Base-by-base conservation (phyloP, 2,888 invertebrate genomes). In the Cryptocheilus praepositus region DNA sequence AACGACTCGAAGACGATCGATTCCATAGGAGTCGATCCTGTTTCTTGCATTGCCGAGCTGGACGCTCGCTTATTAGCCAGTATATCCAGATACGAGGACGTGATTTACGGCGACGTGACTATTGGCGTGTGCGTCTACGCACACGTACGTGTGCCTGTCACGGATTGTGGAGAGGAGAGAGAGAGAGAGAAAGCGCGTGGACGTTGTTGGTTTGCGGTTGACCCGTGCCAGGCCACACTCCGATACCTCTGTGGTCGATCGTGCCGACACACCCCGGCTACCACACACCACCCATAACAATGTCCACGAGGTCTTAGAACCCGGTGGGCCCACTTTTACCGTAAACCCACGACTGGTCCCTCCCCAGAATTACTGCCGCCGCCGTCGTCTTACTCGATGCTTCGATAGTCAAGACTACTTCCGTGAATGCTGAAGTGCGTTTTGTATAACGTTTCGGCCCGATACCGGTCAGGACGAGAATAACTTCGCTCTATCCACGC, bases 151-250 rank as follows among this genome's bases (percentile, higher is more conserved):
- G 15, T 25, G 18, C 13, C 5, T 21, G 52, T 44, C 36, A 1
- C 46, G 63, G 45, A 28, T n/a, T n/a, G n/a, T n/a, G n/a, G 22
- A 45, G 51, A 49, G 22, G 19, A 67, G 65, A 70, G 71, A 67
- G 77, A 72, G 36, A 56, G 25, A 22, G 61, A 73, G 75, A 75
- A 80, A 81, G 79, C 83, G 85, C 83, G 83, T 85, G 86, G 85
- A 86, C 85, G 81, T 83, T 81, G 85, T 86, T 82, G 86, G 87
- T 85, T 85, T 86, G 86, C 80, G 86, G 86, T 87, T 84, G 85
- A 87, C 86, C 86, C 85, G 84, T 84, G 86, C 83, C 82, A 74
- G 76, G 80, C 84, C 84, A 76, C 82, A 80, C 79, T 81, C 76
- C 79, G 83, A 85, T 86, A 86, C 82, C 86, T 86, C 84, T 86